A percentile compares a stretch with the other conserved stretches of the same genome.
Evolutionary conservation across 2,888 invertebrate genomes (phyloP).

Genomic region (Callinectes sapidus): DNA sequence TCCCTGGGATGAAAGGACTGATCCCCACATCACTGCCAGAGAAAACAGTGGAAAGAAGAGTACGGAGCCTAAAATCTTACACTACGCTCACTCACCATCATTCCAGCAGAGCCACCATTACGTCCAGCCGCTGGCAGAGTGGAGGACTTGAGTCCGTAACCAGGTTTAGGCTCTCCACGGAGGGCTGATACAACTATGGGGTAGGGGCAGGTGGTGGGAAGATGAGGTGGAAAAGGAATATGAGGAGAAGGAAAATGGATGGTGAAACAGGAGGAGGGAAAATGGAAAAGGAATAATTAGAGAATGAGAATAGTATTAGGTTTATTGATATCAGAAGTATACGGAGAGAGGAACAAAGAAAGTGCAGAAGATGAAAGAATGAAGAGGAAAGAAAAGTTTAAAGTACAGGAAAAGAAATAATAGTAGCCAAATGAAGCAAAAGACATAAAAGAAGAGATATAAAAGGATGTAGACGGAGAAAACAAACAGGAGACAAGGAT

Average conservation of each 20-base stretch:
- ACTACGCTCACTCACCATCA: constrained; percentile 74
- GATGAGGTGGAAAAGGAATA: constrained; percentile 1
- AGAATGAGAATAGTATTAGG: neutral
- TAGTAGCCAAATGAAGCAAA: neutral
- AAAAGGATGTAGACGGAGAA: neutral
- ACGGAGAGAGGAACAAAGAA: neutral
- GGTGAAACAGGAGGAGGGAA: neutral
- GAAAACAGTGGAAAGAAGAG: constrained; percentile 52
- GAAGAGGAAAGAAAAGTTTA: neutral
- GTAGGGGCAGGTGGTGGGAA: constrained; percentile 52
- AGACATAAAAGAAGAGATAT: neutral
- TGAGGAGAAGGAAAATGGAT: neutral
- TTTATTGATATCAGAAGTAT: neutral
- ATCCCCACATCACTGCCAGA: constrained; percentile 40
- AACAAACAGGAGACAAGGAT: neutral
- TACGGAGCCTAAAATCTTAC: constrained; percentile 52
- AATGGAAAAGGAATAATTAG: neutral
- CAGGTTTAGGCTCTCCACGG: constrained; percentile 72
- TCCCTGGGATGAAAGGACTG: constrained; percentile 30
- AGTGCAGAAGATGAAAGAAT: neutral
- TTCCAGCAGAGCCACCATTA: constrained; percentile 76
- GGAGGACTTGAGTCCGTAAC: constrained; percentile 81
- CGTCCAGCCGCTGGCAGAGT: constrained; percentile 83
- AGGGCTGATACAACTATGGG: constrained; percentile 71
- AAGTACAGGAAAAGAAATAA: neutral